Evolutionary conservation across 2,888 invertebrate genomes (phyloP), one percentile per base, ranked within the genome.

Genomic region (Sphaeridia pumilis): DNA sequence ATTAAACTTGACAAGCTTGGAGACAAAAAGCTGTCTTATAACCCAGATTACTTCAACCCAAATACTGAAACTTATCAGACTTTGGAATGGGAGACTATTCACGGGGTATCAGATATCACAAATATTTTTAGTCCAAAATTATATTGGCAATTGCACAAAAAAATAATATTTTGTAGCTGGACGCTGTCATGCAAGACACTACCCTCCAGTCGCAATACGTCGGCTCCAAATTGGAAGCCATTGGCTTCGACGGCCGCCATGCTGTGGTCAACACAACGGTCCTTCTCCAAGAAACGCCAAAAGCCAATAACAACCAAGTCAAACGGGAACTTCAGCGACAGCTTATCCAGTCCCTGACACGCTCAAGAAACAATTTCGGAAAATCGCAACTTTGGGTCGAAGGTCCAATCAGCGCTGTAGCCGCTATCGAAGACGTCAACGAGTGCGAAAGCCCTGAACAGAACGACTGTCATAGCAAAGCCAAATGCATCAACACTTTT

Each of bases 171-270:
- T 67, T 69, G 10, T 69, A 90, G 89, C 78, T 92, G 67, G 87
- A 88, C 70, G 88, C 89, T 0, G 86, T 89, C 1, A 86, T 92
- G 79, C 85, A 87, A 0, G 87, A 89, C 84, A 90, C 90, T 0
- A 87, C 87, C 0, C 86, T 88, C 67, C 86, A 87, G 0, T 84
- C 87, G 66, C 84, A 86, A 65, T 90, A 87, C 69, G 79, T 90
- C 69, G 82, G 84, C 38, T 81, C 85, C 1, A 76, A 79, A 49
- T 81, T 92, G 1, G 83, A 84, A 56, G 75, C 80, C 12, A 75
- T 76, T 46, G 75, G 78, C 35, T 64, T 63, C 49, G 65, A 65
- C 60, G 78, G 81, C 0, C 64, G 50, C 53, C 66, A 57, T 61
- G 84, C 90, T 17, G 87, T 82, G 65, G 84, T 89, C 7, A 92